Evolutionary conservation across 1,140 invertebrate species (phyloP).

Genomic region (Gryllus bimaculatus): DNA sequence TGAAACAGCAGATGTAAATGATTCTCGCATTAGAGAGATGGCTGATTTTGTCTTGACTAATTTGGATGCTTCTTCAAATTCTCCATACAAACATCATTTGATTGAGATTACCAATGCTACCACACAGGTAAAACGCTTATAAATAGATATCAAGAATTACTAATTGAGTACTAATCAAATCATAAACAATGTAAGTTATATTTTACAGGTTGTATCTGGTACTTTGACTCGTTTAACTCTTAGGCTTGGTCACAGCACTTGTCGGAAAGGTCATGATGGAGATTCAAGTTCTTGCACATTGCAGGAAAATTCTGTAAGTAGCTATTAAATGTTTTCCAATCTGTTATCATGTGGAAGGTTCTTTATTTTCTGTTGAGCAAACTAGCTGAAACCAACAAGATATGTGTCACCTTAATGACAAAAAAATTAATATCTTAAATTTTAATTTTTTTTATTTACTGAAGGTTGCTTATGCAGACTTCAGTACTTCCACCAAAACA

Average conservation of each 20-base stretch:
- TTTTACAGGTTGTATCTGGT: constrained; percentile 12
- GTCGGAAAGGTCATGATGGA: constrained; percentile 23
- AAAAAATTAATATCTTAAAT: too few relatives aligned
- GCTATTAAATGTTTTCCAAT: background rate
- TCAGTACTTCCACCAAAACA: too few relatives aligned
- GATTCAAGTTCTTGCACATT: background rate
- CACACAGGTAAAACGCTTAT: constrained; percentile 10
- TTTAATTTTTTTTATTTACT: too few relatives aligned
- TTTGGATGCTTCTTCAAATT: constrained; percentile 25
- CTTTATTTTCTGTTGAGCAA: too few relatives aligned
- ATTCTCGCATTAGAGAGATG: constrained; percentile 14
- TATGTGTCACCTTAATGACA: too few relatives aligned
- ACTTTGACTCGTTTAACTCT: constrained; percentile 14
- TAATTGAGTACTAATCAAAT: too few relatives aligned
- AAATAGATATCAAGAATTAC: background rate
- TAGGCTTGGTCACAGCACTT: constrained; percentile 26
- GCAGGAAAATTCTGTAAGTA: constrained; percentile 10
- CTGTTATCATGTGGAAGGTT: background rate
- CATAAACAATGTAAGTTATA: too few relatives aligned
- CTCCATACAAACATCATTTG: constrained; percentile 25
- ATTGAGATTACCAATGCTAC: constrained; percentile 6
- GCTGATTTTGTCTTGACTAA: constrained; percentile 17
- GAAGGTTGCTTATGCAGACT: too few relatives aligned
- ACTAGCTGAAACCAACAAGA: too few relatives aligned
- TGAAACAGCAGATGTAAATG: background rate